Percentiles rank a stretch among this genome's conserved stretches.
Conservation (phyloP, 2,888 invertebrate genomes). For the Drosophila putrida region DNA sequence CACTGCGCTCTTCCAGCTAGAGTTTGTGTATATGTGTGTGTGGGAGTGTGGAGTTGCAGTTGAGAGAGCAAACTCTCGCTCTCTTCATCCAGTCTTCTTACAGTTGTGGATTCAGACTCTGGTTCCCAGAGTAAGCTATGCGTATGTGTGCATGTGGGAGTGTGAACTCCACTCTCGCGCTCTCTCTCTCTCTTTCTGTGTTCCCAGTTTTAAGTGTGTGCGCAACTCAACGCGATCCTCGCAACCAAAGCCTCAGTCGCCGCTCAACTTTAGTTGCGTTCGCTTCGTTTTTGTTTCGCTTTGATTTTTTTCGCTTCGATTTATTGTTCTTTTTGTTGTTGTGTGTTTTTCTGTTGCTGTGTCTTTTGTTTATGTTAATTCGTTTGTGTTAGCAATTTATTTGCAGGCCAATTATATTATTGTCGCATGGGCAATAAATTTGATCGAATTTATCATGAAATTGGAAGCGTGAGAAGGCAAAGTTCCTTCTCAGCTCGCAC, state of each 20-base stretch:
- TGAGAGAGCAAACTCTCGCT: neutral
- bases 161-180: neutral
- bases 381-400: constrained; percentile 62
- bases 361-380: constrained; percentile 75
- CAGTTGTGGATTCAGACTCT: too few species aligned
- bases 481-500: constrained; percentile 30
- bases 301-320: constrained; percentile 9
- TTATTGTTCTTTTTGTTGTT: constrained; percentile 23
- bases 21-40: constrained; percentile 23
- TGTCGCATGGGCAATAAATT: constrained; percentile 71
- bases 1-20: constrained; percentile 28
- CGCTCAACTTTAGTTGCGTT: constrained; percentile 60
- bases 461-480: constrained; percentile 72
- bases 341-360: constrained; percentile 15
- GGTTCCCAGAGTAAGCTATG: too few species aligned
- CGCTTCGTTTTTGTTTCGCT: constrained; percentile 27
- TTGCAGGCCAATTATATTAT: constrained; percentile 34
- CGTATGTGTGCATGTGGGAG: neutral
- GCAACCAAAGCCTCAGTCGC: constrained; percentile 39
- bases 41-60: constrained; percentile 22
- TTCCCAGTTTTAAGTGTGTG: neutral
- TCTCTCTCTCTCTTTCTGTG: neutral
- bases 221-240: constrained; percentile 40
- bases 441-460: constrained; percentile 59
- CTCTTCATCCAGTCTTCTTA: neutral